Base-by-base conservation (phyloP, 2,888 invertebrate genomes). In the Hyppa rectilinea region DNA sequence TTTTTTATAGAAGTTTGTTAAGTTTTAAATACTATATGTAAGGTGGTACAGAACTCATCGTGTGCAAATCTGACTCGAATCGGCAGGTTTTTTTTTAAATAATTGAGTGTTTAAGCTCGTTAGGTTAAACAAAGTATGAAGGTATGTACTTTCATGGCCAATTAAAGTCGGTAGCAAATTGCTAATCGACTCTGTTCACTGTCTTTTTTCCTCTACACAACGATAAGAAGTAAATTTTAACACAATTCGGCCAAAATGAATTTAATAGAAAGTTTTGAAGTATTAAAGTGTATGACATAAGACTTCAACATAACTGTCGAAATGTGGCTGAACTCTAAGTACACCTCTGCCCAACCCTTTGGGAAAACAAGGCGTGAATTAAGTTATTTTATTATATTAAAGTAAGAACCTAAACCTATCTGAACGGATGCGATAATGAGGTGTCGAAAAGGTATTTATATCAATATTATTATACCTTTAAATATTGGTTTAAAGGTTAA, bases 51-150 rank as follows among this genome's bases (percentile, higher is more conserved):
- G n/a, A n/a, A n/a, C n/a, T n/a, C n/a, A n/a, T n/a, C n/a, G n/a
- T n/a, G n/a, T n/a, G n/a, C n/a, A n/a, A n/a, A n/a, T n/a, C n/a
- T n/a, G n/a, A n/a, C n/a, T n/a, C n/a, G n/a, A n/a, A n/a, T n/a
- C n/a, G n/a, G n/a, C n/a, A n/a, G n/a, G n/a, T n/a, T n/a, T n/a
- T n/a, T n/a, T n/a, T n/a, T 47, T 45, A 43, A 62, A 58, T 67
- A 60, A 40, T 59, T 14, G 20, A 34, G 17, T 38, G 12, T 73
- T 50, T 58, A 49, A 36, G 43, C 50, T 50, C 50, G 23, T 78
- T 43, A 38, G 4, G 17, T 72, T 50, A 63, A 40, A 53, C 40
- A 31, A 43, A 74, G 23, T 40, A 23, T 47, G 14, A 62, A 43
- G 65, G 23, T 40, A 23, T 47, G 14, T 59, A 62, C 36, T 47